Percentiles rank a stretch among this genome's conserved stretches.
Conservation (phyloP, 2,113 vertebrate genomes). For the Catagonus wagneri region DNA sequence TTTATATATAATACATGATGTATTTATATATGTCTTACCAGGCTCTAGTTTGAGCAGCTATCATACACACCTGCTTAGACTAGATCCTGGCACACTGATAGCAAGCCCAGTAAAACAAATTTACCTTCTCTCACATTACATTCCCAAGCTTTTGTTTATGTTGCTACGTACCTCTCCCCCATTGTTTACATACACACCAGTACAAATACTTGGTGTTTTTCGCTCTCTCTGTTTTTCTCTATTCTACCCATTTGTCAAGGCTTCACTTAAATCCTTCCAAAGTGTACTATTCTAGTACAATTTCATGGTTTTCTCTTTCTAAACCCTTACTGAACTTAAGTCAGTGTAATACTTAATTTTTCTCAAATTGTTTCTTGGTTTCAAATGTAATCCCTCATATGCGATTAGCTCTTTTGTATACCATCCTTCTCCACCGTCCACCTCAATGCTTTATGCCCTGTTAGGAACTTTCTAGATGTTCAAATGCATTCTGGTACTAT, state of each 20-base stretch:
- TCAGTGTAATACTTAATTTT: conserved; percentile 38
- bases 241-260: neutral
- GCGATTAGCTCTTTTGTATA: neutral
- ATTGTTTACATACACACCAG: neutral
- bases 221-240: neutral
- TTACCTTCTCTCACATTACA: neutral
- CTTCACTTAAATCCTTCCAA: conserved; percentile 33
- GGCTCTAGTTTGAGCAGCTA: neutral
- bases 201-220: neutral
- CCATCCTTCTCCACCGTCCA: neutral
- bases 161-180: neutral
- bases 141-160: neutral
- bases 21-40: neutral
- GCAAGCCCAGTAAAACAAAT: neutral
- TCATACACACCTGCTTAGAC: neutral
- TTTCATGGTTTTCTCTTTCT: conserved; percentile 1
- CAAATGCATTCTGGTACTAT: conserved; percentile 15
- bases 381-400: conserved; percentile 22
- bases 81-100: neutral
- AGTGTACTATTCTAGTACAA: neutral
- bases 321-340: conserved; percentile 28
- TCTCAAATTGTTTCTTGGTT: conserved; percentile 28
- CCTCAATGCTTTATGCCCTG: neutral
- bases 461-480: neutral
- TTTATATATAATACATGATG: neutral